phyloP scores from a whole-genome alignment of 2,113 vertebrate genomes.

The Coregonus clupeaformis region DNA sequence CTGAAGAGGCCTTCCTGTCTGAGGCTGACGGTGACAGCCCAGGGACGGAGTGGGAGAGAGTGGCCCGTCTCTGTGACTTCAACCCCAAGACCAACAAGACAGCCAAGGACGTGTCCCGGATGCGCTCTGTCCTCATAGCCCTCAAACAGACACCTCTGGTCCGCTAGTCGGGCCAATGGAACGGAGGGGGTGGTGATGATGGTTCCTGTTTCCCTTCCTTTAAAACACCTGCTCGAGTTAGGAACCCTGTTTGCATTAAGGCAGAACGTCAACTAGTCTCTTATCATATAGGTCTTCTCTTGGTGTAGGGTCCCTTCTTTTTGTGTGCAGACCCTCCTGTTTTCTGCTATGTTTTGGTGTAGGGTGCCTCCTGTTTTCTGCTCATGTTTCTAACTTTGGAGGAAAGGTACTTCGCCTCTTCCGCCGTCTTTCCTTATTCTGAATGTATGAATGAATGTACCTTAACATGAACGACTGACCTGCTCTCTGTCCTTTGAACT shows the following conservation, averaged over 20 bases:
- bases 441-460: constrained; percentile 25
- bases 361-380: too few relatives aligned
- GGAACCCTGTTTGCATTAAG: constrained; percentile 40
- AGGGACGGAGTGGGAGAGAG: constrained; percentile 93
- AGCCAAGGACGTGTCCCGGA: constrained; percentile 95
- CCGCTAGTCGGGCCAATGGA: constrained; percentile 75
- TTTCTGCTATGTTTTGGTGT: too few relatives aligned
- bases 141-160: constrained; percentile 94
- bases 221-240: constrained; percentile 49
- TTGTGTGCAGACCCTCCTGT: too few relatives aligned
- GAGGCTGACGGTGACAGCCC: constrained; percentile 87
- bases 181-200: neutral
- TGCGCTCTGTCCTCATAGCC: constrained; percentile 97
- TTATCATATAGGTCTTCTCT: constrained; percentile 1
- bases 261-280: constrained; percentile 31
- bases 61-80: constrained; percentile 97
- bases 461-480: constrained; percentile 21
- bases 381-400: constrained; percentile 42
- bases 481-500: constrained; percentile 27
- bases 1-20: constrained; percentile 91
- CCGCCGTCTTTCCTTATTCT: constrained; percentile 25
- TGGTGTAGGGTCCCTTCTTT: too few relatives aligned
- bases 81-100: constrained; percentile 99
- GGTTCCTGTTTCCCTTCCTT: constrained; percentile 29
- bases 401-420: constrained; percentile 13